Conservation (phyloP, 2,113 vertebrate species). For the Entomyzon cyanotis region DNA sequence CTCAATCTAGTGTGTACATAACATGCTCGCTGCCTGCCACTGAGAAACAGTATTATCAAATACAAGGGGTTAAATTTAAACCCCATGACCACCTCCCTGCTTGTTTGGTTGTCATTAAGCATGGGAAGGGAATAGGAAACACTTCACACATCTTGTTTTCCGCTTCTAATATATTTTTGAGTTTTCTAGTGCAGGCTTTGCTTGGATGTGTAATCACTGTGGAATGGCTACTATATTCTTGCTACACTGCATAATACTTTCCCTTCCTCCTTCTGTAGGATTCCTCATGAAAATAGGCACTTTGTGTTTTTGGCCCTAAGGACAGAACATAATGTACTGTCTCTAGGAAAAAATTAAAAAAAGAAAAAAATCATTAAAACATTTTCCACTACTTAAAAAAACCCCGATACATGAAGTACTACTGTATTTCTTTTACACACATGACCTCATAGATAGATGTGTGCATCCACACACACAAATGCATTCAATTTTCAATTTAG, state of each 20-base stretch:
- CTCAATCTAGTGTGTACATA: background rate
- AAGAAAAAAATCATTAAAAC: slow-evolving; percentile 19
- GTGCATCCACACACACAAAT: background rate
- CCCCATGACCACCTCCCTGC: background rate
- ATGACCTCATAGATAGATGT: slow-evolving; percentile 33
- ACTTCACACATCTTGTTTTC: slow-evolving; percentile 64
- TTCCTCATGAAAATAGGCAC: slow-evolving; percentile 64
- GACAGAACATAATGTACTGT: slow-evolving; percentile 55
- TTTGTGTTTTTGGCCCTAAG: slow-evolving; percentile 50
- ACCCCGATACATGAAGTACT: background rate
- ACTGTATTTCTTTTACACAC: slow-evolving; percentile 39
- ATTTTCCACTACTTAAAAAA: slow-evolving; percentile 39
- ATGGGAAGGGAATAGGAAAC: slow-evolving; percentile 43
- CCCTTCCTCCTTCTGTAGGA: slow-evolving; percentile 65
- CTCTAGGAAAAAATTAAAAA: slow-evolving; percentile 14
- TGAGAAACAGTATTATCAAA: background rate
- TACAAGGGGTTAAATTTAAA: slow-evolving; percentile 29
- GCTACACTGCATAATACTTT: slow-evolving; percentile 60
- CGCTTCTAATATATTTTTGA: slow-evolving; percentile 43
- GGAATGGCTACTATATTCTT: slow-evolving; percentile 71
- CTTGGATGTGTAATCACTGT: slow-evolving; percentile 63
- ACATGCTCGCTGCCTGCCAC: background rate
- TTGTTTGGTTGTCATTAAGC: slow-evolving; percentile 1
- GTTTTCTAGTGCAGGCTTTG: slow-evolving; percentile 30
- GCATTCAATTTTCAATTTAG: slow-evolving; percentile 53